These are phyloP conservation scores for Pseudomyrmex gracilis DNA, from an alignment of 1,140 invertebrate genomes.

Conservation along the genomic window DNA sequence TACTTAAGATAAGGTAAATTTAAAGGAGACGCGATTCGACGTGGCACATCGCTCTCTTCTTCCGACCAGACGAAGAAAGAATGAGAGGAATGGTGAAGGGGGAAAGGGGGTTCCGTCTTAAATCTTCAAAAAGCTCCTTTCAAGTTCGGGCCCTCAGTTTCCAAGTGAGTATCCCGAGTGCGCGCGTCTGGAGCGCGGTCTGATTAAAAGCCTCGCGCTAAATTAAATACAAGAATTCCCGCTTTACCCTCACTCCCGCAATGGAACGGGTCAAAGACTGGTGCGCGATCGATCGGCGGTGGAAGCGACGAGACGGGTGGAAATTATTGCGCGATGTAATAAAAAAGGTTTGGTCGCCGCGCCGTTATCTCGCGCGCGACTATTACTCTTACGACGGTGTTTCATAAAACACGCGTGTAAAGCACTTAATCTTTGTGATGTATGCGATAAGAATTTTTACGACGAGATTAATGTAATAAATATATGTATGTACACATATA, in stretches of 20 bases:
- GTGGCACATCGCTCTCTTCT: slow-evolving; percentile 25
- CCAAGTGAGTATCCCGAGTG: slow-evolving; percentile 55
- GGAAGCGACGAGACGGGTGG: slow-evolving; percentile 21
- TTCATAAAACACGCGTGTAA: slow-evolving; percentile 9
- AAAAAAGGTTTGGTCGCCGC: slow-evolving; percentile 4
- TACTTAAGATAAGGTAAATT: slow-evolving; percentile 56
- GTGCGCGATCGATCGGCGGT: slow-evolving; percentile 39
- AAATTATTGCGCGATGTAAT: slow-evolving; percentile 50
- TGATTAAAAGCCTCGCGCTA: slow-evolving; percentile 76
- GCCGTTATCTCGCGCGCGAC: slow-evolving; percentile 10
- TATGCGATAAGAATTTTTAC: not conserved
- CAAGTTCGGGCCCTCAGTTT: slow-evolving; percentile 63
- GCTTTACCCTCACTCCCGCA: not conserved
- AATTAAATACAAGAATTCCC: slow-evolving; percentile 76
- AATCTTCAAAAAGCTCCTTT: slow-evolving; percentile 73
- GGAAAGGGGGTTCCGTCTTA: slow-evolving; percentile 25
- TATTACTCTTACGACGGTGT: slow-evolving; percentile 15
- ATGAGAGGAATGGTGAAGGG: slow-evolving; percentile 21
- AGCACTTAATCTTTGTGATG: not conserved
- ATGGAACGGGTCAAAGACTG: slow-evolving; percentile 34
- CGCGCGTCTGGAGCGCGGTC: slow-evolving; percentile 71
- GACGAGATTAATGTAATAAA: not conserved
- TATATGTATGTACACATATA: too few relatives aligned
- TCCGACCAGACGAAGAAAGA: slow-evolving; percentile 16
- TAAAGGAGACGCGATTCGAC: slow-evolving; percentile 30